Conservation (phyloP, 2,113 vertebrate species). For the Syngnathus typhle region DNA sequence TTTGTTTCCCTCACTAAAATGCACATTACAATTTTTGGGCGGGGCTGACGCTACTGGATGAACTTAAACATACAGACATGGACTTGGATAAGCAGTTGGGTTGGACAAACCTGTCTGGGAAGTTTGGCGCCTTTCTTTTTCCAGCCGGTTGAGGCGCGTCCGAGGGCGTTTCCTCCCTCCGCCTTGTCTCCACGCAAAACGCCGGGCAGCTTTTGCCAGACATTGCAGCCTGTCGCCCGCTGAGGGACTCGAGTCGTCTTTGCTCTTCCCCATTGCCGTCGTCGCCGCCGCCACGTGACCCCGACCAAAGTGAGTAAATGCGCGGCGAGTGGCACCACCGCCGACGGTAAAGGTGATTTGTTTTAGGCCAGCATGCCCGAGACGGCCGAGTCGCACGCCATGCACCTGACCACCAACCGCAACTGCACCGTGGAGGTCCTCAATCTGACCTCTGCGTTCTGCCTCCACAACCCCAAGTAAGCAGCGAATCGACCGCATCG, state of each 20-base stretch:
- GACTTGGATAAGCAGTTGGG: too few relatives aligned
- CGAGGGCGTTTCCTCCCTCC: background rate
- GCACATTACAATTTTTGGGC: too few relatives aligned
- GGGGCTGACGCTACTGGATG: too few relatives aligned
- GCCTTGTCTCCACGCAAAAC: background rate
- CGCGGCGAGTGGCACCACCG: background rate
- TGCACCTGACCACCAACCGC: constrained; percentile 55
- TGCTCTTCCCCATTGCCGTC: background rate
- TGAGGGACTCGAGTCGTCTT: background rate
- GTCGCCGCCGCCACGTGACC: background rate
- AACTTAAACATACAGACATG: too few relatives aligned
- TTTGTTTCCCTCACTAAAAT: too few relatives aligned
- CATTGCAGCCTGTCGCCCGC: background rate
- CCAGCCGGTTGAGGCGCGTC: background rate
- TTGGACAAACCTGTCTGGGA: background rate
- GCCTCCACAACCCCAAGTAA: constrained; percentile 62
- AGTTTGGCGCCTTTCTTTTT: background rate
- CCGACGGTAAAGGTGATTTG: background rate
- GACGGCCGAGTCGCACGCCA: constrained; percentile 49
- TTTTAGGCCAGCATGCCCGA: constrained; percentile 41
- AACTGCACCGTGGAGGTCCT: constrained; percentile 58
- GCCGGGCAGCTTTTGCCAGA: background rate
- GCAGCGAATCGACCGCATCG: background rate
- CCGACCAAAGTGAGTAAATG: background rate
- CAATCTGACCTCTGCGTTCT: constrained; percentile 37